Conservation (phyloP, 1,140 invertebrate species). For the Aphidius gifuensis region DNA sequence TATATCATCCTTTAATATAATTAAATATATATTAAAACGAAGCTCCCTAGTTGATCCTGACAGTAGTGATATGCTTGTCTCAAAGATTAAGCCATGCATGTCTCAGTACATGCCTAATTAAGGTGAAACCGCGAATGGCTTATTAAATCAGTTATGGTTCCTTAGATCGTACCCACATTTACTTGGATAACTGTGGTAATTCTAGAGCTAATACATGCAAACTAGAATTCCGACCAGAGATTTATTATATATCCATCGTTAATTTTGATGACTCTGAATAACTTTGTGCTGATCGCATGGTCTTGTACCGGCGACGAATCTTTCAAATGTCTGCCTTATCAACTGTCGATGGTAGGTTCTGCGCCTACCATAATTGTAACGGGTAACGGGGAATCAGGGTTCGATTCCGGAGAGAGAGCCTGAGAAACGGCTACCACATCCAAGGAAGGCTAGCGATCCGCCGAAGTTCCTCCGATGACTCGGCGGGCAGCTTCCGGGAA, state of each 20-base stretch:
- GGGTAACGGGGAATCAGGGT: too few relatives aligned
- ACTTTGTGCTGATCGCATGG: too few relatives aligned
- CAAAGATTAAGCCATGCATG: constrained; percentile 79
- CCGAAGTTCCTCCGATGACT: constrained; percentile 58
- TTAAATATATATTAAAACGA: too few relatives aligned
- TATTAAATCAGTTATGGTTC: constrained; percentile 17
- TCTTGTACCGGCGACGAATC: constrained; percentile 75
- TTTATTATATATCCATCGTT: too few relatives aligned
- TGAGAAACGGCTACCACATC: too few relatives aligned
- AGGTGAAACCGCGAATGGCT: constrained; percentile 72
- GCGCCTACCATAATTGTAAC: too few relatives aligned
- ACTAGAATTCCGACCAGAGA: too few relatives aligned
- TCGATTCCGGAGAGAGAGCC: too few relatives aligned
- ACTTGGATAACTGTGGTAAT: constrained; percentile 84
- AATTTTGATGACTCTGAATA: too few relatives aligned
- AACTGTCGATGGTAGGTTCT: constrained; percentile 81
- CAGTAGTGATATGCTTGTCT: constrained; percentile 76
- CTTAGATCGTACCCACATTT: constrained; percentile 53
- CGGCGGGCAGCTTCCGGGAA: constrained; percentile 63
- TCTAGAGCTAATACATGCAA: too few relatives aligned
- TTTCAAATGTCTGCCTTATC: constrained; percentile 70
- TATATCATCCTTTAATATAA: too few relatives aligned
- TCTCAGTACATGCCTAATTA: constrained; percentile 69
- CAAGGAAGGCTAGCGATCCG: constrained; percentile 70
- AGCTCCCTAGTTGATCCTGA: constrained; percentile 64